These are phyloP conservation scores for Caenorhabditis panamensis DNA, from an alignment of 2,888 invertebrate species.

Conservation along the genomic window DNA sequence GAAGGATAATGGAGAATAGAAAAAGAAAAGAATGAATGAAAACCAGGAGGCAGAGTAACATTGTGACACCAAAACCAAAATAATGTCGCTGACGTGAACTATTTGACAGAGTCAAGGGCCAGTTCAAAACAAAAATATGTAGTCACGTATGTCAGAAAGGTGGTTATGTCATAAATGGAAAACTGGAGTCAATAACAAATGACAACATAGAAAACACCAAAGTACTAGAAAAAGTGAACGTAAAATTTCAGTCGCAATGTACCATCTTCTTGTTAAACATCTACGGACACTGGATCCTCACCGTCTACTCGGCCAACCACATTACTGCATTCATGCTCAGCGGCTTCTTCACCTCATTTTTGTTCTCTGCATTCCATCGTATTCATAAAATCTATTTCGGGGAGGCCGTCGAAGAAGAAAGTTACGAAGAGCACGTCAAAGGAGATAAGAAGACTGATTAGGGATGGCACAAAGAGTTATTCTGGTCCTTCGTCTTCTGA, in stretches of 20 bases:
- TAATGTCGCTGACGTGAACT: too few species aligned
- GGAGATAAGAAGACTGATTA: slow-evolving; percentile 47
- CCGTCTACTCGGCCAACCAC: slow-evolving; percentile 72
- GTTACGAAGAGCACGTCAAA: slow-evolving; percentile 4
- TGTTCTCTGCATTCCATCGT: slow-evolving; percentile 72
- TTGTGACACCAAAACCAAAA: too few species aligned
- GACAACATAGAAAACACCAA: background rate
- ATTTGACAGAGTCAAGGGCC: too few species aligned
- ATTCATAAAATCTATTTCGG: slow-evolving; percentile 63
- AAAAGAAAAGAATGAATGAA: slow-evolving; percentile 8
- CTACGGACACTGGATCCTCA: slow-evolving; percentile 72
- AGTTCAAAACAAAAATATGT: too few species aligned
- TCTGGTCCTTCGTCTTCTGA: background rate
- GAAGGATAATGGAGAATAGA: background rate
- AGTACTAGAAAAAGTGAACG: background rate
- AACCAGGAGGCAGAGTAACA: too few species aligned
- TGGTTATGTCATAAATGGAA: too few species aligned
- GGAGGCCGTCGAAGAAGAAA: slow-evolving; percentile 21
- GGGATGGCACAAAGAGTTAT: background rate
- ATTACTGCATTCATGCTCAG: slow-evolving; percentile 79
- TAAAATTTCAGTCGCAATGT: slow-evolving; percentile 74
- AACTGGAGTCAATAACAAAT: too few species aligned
- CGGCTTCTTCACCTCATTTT: slow-evolving; percentile 78
- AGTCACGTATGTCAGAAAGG: too few species aligned
- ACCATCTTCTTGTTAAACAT: slow-evolving; percentile 72